These are phyloP conservation scores for Temnothorax longispinosus DNA, from an alignment of 1,140 invertebrate genomes.

Conservation along the genomic window DNA sequence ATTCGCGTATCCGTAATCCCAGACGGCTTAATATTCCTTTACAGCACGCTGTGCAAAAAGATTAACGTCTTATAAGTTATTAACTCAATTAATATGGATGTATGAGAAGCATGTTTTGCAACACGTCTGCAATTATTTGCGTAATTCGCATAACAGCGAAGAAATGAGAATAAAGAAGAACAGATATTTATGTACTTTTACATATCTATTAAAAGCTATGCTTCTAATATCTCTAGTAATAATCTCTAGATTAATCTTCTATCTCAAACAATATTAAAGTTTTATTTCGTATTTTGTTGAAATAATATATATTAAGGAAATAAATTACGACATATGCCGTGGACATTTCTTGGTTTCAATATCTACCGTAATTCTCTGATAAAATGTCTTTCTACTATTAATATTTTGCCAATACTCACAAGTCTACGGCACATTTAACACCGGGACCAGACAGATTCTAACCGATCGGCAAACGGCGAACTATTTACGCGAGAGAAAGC, in stretches of 20 bases:
- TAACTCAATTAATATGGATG: slow-evolving; percentile 34
- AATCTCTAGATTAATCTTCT: not conserved
- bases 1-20: slow-evolving; percentile 34
- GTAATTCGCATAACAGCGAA: not conserved
- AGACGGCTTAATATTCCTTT: slow-evolving; percentile 38
- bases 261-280: not conserved
- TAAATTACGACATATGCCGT: not conserved
- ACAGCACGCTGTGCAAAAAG: slow-evolving; percentile 17
- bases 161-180: not conserved
- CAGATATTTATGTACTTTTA: not conserved
- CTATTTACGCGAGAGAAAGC: slow-evolving; percentile 55
- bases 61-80: slow-evolving; percentile 27
- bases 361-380: not conserved
- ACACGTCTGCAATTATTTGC: not conserved
- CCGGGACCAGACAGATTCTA: slow-evolving; percentile 17
- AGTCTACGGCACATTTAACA: slow-evolving; percentile 29
- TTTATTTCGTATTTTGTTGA: not conserved
- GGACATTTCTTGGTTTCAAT: not conserved
- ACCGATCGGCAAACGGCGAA: slow-evolving; percentile 36
- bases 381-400: not conserved
- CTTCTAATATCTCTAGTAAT: not conserved
- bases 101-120: not conserved
- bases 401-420: slow-evolving; percentile 30
- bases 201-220: not conserved
- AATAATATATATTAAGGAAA: not conserved